Conservation (phyloP, 2,888 invertebrate species). For the Helleia helle region DNA sequence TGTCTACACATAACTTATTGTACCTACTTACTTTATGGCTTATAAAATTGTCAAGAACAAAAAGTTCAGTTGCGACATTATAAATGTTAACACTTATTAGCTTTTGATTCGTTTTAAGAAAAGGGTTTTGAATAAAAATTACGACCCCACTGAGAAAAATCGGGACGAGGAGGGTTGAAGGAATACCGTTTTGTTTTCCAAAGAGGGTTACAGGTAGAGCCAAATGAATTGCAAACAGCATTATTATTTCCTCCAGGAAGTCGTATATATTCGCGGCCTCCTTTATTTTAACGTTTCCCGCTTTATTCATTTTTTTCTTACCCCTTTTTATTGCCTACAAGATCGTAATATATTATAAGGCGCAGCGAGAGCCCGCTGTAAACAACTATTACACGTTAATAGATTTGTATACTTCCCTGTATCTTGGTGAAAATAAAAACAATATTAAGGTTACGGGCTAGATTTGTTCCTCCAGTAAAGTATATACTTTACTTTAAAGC, state of each 20-base stretch:
- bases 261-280: conserved; percentile 70
- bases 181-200: conserved; percentile 58
- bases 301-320: conserved; percentile 66
- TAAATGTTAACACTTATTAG: conserved; percentile 37
- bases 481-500: no score
- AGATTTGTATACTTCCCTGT: conserved; percentile 19
- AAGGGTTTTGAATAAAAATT: conserved; percentile 64
- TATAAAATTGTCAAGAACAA: conserved; percentile 17
- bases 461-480: no score
- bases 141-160: conserved; percentile 57
- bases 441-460: not conserved
- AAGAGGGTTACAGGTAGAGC: conserved; percentile 67
- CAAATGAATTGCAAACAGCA: conserved; percentile 76
- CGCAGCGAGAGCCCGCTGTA: conserved; percentile 61
- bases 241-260: conserved; percentile 75
- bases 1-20: no score
- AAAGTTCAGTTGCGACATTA: conserved; percentile 29
- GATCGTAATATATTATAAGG: conserved; percentile 70
- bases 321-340: conserved; percentile 70
- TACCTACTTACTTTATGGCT: no score
- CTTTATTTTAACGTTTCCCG: conserved; percentile 69
- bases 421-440: not conserved
- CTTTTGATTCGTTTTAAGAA: conserved; percentile 57
- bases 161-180: conserved; percentile 40
- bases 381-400: conserved; percentile 71